Conservation (phyloP, 2,113 vertebrate species). For the Leptodactylus fuscus region DNA sequence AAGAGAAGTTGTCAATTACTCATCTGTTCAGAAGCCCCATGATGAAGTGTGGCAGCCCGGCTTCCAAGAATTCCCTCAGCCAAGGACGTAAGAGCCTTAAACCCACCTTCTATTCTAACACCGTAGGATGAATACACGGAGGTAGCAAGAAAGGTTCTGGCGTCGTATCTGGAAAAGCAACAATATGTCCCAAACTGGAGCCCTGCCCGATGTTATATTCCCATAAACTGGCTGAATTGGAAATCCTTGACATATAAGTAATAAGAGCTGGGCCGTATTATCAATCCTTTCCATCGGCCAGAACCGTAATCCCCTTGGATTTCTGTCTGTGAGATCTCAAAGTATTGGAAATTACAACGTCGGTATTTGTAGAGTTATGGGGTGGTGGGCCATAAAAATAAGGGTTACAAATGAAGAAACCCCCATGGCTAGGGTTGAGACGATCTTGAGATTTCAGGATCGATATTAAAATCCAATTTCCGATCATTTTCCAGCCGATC, state of each 20-base stretch:
- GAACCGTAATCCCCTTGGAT: background rate
- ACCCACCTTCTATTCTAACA: background rate
- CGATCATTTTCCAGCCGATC: no score
- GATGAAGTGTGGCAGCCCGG: background rate
- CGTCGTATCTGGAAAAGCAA: background rate
- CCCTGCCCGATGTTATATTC: background rate
- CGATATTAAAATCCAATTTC: no score
- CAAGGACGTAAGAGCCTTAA: background rate
- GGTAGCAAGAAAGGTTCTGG: background rate
- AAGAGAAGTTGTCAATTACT: constrained; percentile 23
- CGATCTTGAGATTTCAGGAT: no score
- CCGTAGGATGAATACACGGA: background rate
- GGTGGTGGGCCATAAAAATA: no score
- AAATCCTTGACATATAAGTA: background rate
- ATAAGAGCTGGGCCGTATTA: background rate
- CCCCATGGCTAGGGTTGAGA: no score
- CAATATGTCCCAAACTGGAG: background rate
- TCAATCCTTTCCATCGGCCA: background rate
- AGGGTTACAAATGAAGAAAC: no score
- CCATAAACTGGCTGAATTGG: background rate
- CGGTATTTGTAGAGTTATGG: no score
- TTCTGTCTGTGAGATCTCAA: no score
- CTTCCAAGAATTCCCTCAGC: background rate
- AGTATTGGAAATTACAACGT: no score
- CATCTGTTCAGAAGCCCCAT: background rate